A percentile compares a stretch with the other conserved stretches of the same genome.
Evolutionary conservation across 1,140 invertebrate species (phyloP).

Genomic region (Drosophila parvula): DNA sequence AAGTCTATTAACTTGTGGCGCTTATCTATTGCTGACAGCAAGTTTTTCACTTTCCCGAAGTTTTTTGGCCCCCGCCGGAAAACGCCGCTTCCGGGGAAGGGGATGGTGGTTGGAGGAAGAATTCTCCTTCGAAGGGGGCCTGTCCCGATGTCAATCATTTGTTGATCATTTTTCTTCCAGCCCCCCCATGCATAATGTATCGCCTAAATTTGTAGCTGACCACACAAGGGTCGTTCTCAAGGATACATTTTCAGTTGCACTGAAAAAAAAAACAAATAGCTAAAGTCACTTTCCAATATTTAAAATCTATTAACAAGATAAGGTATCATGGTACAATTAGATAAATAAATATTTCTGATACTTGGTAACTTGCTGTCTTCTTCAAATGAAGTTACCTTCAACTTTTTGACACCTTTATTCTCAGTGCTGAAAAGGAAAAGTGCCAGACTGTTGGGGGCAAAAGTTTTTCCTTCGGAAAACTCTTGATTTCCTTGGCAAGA

Average conservation of each 20-base stretch:
- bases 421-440: slow-evolving; percentile 27
- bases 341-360: neutral
- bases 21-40: slow-evolving; percentile 82
- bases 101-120: no score
- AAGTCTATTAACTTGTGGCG: slow-evolving; percentile 82
- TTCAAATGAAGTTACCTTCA: no score
- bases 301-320: neutral
- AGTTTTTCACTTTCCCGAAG: slow-evolving; percentile 80
- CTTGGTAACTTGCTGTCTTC: no score
- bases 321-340: neutral
- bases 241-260: slow-evolving; percentile 1
- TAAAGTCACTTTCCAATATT: neutral
- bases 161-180: slow-evolving; percentile 70
- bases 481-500: slow-evolving; percentile 30
- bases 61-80: slow-evolving; percentile 53
- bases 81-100: slow-evolving; percentile 51
- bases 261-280: neutral
- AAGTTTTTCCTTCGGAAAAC: slow-evolving; percentile 28
- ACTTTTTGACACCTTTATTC: neutral
- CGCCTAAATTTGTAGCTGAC: slow-evolving; percentile 53
- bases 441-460: slow-evolving; percentile 25
- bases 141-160: slow-evolving; percentile 68
- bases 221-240: slow-evolving; percentile 9
- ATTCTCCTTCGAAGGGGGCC: neutral
- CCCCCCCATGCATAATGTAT: slow-evolving; percentile 65